phyloP scores from a whole-genome alignment of 2,113 vertebrate genomes.

The Alligator mississippiensis region DNA sequence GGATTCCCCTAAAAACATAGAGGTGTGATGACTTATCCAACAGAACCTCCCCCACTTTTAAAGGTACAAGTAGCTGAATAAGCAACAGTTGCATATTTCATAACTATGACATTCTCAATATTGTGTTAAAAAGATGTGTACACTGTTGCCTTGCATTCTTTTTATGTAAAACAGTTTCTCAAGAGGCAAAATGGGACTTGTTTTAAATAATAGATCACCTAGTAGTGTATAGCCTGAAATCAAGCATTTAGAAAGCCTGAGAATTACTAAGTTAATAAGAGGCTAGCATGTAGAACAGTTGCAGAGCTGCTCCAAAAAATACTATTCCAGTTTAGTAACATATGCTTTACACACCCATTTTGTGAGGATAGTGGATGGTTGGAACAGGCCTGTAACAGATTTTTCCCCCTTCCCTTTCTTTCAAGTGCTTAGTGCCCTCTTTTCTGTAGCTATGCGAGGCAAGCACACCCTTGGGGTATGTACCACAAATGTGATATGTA shows the following conservation, averaged over 20 bases:
- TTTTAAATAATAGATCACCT: rapidly evolving
- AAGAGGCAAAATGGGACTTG: background rate
- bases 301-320: background rate
- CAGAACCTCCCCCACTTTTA: rapidly evolving
- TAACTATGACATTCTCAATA: background rate
- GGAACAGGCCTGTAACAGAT: background rate
- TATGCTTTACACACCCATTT: too few species aligned
- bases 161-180: background rate
- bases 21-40: constrained; percentile 10
- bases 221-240: background rate
- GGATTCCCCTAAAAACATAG: constrained; percentile 65
- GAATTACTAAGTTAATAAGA: background rate
- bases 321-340: background rate
- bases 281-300: background rate
- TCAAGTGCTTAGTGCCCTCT: background rate
- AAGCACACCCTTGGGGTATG: too few species aligned
- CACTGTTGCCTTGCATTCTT: background rate
- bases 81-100: background rate
- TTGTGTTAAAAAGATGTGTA: background rate
- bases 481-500: too few species aligned
- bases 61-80: background rate
- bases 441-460: background rate
- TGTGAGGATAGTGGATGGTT: background rate
- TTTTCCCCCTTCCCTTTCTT: background rate
- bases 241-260: background rate